Conservation (phyloP, 1,140 invertebrate genomes). For the Drosophila ironensis region DNA sequence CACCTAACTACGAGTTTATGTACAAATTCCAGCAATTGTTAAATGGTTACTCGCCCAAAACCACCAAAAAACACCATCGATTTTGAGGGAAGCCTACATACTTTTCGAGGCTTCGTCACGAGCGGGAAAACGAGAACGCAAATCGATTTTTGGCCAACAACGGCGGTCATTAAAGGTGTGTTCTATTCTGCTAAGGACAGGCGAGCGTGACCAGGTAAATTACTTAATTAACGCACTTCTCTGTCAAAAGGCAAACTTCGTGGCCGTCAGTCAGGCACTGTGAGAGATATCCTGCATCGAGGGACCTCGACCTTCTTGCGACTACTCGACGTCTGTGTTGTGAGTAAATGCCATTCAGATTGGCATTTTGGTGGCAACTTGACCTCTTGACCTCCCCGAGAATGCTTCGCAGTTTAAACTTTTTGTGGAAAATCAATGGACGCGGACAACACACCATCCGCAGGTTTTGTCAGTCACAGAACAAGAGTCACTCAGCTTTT, state of each 20-base stretch:
- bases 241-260: conserved; percentile 25
- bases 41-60: conserved; percentile 22
- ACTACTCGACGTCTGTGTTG: conserved; percentile 2
- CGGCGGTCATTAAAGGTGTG: conserved; percentile 28
- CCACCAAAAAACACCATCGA: conserved; percentile 41
- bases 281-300: conserved; percentile 8
- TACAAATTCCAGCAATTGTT: conserved; percentile 22
- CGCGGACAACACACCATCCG: conserved; percentile 24
- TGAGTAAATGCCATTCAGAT: conserved; percentile 26
- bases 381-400: conserved; percentile 50
- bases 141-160: conserved; percentile 51
- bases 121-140: conserved; percentile 7
- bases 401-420: conserved; percentile 1
- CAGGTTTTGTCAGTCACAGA: conserved; percentile 17
- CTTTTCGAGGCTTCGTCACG: conserved; percentile 12
- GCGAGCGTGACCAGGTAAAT: conserved; percentile 59
- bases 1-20: background rate
- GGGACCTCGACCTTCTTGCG: conserved; percentile 44
- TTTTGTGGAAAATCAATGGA: conserved; percentile 29
- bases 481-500: background rate
- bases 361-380: conserved; percentile 33
- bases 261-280: conserved; percentile 9
- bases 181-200: conserved; percentile 25
- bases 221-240: conserved; percentile 69
- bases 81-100: conserved; percentile 22